Evolutionary conservation across 2,888 invertebrate species (phyloP).

Genomic region (Disparrhopalites patrizii): DNA sequence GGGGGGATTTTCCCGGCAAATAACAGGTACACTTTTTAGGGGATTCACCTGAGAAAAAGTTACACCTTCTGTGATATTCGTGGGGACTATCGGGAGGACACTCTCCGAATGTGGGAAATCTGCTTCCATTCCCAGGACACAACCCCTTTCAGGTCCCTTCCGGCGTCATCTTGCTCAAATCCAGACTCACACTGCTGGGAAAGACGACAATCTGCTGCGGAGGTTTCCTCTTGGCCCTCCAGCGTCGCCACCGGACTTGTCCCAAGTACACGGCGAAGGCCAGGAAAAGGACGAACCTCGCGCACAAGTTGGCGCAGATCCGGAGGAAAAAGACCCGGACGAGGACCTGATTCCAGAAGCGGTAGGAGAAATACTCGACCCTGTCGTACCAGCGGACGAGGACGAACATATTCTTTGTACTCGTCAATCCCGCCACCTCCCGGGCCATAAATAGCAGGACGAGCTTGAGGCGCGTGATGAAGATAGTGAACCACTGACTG

Average conservation of each 20-base stretch:
- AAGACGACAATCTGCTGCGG: constrained; percentile 12
- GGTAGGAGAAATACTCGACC: constrained; percentile 10
- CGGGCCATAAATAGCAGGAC: constrained; percentile 42
- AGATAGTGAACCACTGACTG: constrained; percentile 20
- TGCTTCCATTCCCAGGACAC: too few relatives aligned
- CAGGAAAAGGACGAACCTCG: background rate
- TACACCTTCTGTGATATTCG: too few relatives aligned
- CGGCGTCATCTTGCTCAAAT: background rate
- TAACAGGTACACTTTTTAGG: too few relatives aligned
- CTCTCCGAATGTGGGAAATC: too few relatives aligned
- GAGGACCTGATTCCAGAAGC: constrained; percentile 6
- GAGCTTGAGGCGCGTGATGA: constrained; percentile 35
- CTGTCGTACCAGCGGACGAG: constrained; percentile 33
- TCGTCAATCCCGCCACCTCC: constrained; percentile 38
- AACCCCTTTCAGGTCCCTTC: too few relatives aligned
- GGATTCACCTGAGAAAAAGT: too few relatives aligned
- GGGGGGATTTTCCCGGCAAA: too few relatives aligned
- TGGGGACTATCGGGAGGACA: too few relatives aligned
- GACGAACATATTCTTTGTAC: constrained; percentile 32
- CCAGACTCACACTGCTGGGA: constrained; percentile 5
- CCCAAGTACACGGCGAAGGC: constrained; percentile 5
- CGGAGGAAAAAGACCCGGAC: constrained; percentile 20
- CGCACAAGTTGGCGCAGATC: constrained; percentile 13
- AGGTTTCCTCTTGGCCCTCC: constrained; percentile 15
- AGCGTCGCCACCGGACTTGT: constrained; percentile 18